These are phyloP conservation scores for Drosophila tristis DNA, from an alignment of 1,140 invertebrate genomes.

Conservation along the genomic window DNA sequence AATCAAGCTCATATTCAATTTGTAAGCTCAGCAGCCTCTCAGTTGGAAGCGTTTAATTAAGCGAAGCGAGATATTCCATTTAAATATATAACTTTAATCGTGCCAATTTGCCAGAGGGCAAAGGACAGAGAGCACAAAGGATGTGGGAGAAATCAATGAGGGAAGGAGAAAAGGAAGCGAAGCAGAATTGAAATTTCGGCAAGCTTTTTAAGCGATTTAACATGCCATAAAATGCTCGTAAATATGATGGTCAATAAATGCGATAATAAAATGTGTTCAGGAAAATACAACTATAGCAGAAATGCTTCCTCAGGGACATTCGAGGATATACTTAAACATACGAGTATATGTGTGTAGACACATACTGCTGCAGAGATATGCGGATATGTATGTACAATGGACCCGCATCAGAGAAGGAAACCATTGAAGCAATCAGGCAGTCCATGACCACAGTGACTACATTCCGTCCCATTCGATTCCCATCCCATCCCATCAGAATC, in stretches of 20 bases:
- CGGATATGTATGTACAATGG: conserved; percentile 46
- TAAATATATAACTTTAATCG: conserved; percentile 16
- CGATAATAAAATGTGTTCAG: conserved; percentile 70
- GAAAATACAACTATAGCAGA: conserved; percentile 58
- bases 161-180: conserved; percentile 11
- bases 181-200: conserved; percentile 45
- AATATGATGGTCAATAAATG: conserved; percentile 77
- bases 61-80: conserved; percentile 21
- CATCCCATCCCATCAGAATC: not conserved
- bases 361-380: conserved; percentile 13
- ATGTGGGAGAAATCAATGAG: conserved; percentile 57
- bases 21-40: conserved; percentile 11
- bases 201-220: conserved; percentile 64
- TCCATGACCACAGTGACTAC: conserved; percentile 51
- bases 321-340: conserved; percentile 1
- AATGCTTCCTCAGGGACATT: conserved; percentile 42
- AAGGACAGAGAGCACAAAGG: too few species aligned
- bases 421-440: conserved; percentile 65
- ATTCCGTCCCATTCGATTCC: conserved; percentile 10
- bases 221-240: conserved; percentile 62
- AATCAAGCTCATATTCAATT: conserved; percentile 4
- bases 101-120: too few species aligned
- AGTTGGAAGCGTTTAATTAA: conserved; percentile 41
- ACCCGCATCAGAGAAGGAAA: conserved; percentile 69
- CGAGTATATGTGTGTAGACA: conserved; percentile 26